Base-by-base conservation (phyloP, 2,888 invertebrate genomes). In the Trachelus stipa region DNA sequence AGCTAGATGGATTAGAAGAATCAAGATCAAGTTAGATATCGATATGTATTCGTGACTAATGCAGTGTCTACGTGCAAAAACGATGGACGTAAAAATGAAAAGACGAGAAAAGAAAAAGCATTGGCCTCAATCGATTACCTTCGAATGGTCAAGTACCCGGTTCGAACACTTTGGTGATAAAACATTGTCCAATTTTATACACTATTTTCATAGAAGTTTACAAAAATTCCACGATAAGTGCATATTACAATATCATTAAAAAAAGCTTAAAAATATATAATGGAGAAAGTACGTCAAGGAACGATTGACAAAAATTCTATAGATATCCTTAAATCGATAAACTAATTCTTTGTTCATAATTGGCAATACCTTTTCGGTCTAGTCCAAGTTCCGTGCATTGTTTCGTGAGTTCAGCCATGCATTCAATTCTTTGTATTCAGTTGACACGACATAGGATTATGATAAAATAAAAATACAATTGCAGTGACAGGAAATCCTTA, bases 41-140 rank as follows among this genome's bases (percentile, higher is more conserved):
- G 56, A 23, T 23, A 23, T 23, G 0, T 56, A 56, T 56, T 23
- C 15, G 2, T 23, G 56, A 56, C 56, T 56, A 56, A 56, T 56
- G 23, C 9, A 56, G 56, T 9, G 9, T 56, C 56, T 74, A 3
- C 23, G 11, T 35, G 74, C 23, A 35, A 68, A 75, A 75, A 15
- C 40, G 12, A 11, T 15, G 11, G 11, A 37, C 9, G 35, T 15
- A 35, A 68, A 76, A 73, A 78, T 6, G 23, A 56, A 56, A 68
- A 75, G 37, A 31, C 40, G n/a, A 69, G 30, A 75, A 75, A 37
- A 30, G 35, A 69, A 68, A 76, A 76, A 78, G 68, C 78, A 78
- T 76, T 78, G 78, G 56, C 78, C 78, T 78, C 35, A 76, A 75
- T 76, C 23, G 78, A 73, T 73, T 31, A 37, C 75, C 73, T 37